Evolutionary conservation across 1,140 invertebrate species (phyloP), one percentile per base, ranked within the genome.

Genomic region (Augochlora pura): DNA sequence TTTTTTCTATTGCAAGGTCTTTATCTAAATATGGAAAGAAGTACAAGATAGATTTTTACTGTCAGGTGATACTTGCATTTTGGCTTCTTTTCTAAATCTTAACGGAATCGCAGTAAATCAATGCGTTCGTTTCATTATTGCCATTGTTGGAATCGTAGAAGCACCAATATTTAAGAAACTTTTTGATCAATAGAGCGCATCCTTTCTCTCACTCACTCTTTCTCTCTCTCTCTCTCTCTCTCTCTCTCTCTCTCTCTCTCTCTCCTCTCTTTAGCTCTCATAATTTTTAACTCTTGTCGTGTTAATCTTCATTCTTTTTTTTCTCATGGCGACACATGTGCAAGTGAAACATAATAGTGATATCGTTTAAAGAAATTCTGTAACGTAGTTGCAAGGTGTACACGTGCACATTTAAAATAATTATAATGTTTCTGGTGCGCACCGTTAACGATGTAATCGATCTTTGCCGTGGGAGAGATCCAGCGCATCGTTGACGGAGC

Each of bases 51-150:
- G 16, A 73, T 82, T 79, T 65, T 59, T 74, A 76, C 77, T 84
- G 82, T 52, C 59, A 77, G 69, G 82, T 62, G 38, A 42, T n/a
- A 77, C 52, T 68, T 85, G 83, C 82, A 85, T 85, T 85, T 81
- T 81, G 77, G 81, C 81, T 84, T 84, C 27, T 52, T 62, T 52
- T 42, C 62, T 77, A 10, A 79, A 79, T 42, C 49, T 62, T 71
- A 68, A 52, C 71, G 57, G 71, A 75, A 32, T 78, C 76, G 62
- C 70, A 84, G 67, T 71, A 83, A 71, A 62, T 54, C 12, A 68
- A 68, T 83, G 62, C 74, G 69, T 84, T 70, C 80, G 64, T 84
- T 70, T 81, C n/a, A 27, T 78, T 76, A 72, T 79, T 68, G 73
- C 32, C 66, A 59, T 84, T 79, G 52, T 63, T 74, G 75, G 39